Conservation (phyloP, 2,888 invertebrate genomes). For the Lobophora halterata region DNA sequence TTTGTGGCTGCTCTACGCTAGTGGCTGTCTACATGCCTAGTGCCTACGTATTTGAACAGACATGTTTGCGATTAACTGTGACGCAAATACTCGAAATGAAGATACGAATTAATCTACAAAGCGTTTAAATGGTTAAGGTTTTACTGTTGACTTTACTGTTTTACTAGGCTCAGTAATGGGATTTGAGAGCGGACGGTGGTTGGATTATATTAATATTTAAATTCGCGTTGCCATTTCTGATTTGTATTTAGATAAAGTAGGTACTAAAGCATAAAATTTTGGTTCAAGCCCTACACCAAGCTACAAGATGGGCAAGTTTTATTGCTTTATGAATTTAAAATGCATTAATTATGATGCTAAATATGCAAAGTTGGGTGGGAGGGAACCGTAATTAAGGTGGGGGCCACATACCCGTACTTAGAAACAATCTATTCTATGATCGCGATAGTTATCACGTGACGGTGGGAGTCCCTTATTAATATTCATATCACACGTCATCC, state of each 20-base stretch:
- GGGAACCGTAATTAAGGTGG: constrained; percentile 42
- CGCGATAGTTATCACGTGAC: constrained; percentile 54
- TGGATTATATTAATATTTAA: no score
- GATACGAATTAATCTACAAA: constrained; percentile 24
- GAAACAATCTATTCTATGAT: constrained; percentile 54
- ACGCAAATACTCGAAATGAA: constrained; percentile 39
- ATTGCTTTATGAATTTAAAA: constrained; percentile 37
- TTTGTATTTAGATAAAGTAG: no score
- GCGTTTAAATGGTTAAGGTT: constrained; percentile 21
- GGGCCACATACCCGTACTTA: constrained; percentile 36
- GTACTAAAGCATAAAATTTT: no score
- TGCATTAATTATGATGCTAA: constrained; percentile 29
- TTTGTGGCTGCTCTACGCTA: constrained; percentile 57
- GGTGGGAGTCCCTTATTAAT: constrained; percentile 65
- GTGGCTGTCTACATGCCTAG: constrained; percentile 45
- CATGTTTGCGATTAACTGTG: constrained; percentile 42
- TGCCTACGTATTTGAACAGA: constrained; percentile 42
- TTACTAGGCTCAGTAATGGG: no score
- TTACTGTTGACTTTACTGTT: constrained; percentile 1
- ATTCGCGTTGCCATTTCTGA: no score
- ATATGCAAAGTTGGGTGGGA: constrained; percentile 41
- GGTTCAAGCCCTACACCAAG: not conserved
- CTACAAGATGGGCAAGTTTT: constrained; percentile 26
- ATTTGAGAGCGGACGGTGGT: no score
- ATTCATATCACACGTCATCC: constrained; percentile 66